These are phyloP conservation scores for Chionis minor DNA, from an alignment of 2,113 vertebrate species.

Conservation along the genomic window DNA sequence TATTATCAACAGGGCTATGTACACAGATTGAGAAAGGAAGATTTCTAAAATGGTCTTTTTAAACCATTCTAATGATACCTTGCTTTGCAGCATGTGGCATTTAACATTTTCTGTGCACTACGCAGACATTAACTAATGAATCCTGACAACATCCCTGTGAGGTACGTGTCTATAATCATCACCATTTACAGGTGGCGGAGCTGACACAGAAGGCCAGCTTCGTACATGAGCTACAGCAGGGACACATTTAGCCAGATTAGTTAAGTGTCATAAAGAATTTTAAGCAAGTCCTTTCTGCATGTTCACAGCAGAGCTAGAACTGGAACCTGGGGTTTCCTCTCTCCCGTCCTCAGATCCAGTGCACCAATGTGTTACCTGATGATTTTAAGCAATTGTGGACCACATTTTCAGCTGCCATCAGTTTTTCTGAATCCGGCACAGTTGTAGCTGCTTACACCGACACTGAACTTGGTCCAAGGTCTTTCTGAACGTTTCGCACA, in stretches of 20 bases:
- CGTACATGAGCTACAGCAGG: not conserved
- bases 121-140: not conserved
- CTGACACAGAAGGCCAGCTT: not conserved
- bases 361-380: not conserved
- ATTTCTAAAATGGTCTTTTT: not conserved
- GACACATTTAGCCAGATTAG: not conserved
- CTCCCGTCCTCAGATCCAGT: not conserved
- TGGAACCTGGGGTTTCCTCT: not conserved
- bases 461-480: not conserved
- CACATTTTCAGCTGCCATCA: not conserved
- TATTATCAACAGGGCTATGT: not conserved
- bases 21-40: not conserved
- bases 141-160: conserved; percentile 13
- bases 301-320: not conserved
- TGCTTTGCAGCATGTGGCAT: not conserved
- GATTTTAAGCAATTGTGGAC: not conserved
- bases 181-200: not conserved
- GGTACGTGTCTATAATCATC: conserved; percentile 9
- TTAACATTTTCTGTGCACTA: not conserved
- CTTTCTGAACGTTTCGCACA: not conserved
- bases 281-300: not conserved
- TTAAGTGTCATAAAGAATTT: conserved; percentile 25
- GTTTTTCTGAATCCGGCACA: not conserved
- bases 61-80: not conserved
- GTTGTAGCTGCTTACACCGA: not conserved